A percentile compares a stretch with the other conserved stretches of the same genome.
phyloP scores from a whole-genome alignment of 2,113 vertebrate genomes.

The Actenoides hombroni region DNA sequence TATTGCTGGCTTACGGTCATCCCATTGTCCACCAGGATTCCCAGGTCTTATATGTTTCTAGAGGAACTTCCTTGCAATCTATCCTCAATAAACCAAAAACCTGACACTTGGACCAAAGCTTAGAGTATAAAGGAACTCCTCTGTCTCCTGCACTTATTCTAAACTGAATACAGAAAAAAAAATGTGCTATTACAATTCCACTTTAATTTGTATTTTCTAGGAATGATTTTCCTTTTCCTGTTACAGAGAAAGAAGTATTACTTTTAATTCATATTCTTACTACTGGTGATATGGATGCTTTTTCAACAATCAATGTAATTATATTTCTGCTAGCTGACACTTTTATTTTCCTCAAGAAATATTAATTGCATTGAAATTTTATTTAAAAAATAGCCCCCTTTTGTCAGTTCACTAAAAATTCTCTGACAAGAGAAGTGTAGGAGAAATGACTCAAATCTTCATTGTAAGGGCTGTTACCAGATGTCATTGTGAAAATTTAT shows the following conservation, averaged over 20 bases:
- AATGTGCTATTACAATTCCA: background rate
- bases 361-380: background rate
- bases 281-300: background rate
- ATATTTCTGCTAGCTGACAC: background rate
- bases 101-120: background rate
- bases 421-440: background rate
- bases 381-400: background rate
- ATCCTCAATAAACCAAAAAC: background rate
- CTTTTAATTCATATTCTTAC: background rate
- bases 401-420: background rate
- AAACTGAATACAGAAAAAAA: background rate
- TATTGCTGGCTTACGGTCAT: too few relatives aligned
- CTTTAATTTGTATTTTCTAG: background rate
- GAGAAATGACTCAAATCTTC: slow-evolving; percentile 33
- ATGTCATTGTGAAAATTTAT: background rate
- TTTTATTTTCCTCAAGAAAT: background rate
- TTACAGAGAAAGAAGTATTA: background rate
- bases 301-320: background rate
- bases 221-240: background rate
- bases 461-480: background rate
- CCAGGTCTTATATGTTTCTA: too few relatives aligned
- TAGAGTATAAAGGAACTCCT: background rate
- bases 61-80: background rate
- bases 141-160: background rate
- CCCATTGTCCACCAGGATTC: too few relatives aligned